Percentiles rank a stretch among this genome's conserved stretches.
These are phyloP conservation scores for Phymatocera aterrima DNA, from an alignment of 2,888 invertebrate genomes.

Conservation along the genomic window DNA sequence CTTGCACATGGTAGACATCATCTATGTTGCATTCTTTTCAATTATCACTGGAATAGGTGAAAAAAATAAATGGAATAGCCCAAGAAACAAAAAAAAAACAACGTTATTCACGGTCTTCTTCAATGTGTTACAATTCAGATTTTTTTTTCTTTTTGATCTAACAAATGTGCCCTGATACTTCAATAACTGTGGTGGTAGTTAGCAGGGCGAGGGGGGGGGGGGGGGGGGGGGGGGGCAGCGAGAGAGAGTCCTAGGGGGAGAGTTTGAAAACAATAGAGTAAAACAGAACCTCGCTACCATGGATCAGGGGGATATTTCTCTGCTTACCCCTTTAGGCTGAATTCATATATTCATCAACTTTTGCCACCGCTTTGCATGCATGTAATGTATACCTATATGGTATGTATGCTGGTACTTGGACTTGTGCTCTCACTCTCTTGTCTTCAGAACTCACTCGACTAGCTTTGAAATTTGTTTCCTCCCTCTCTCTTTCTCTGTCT, in stretches of 20 bases:
- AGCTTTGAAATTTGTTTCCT: too few species aligned
- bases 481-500: too few species aligned
- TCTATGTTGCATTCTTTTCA: too few species aligned
- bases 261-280: constrained; percentile 20
- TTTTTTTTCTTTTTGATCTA: not conserved
- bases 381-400: too few species aligned
- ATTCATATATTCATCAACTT: constrained; percentile 40
- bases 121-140: not conserved
- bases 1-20: too few species aligned
- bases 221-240: not conserved
- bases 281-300: constrained; percentile 21
- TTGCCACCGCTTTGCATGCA: not conserved
- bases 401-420: too few species aligned
- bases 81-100: not conserved
- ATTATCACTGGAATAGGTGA: too few species aligned
- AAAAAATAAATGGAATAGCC: not conserved
- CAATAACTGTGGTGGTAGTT: not conserved
- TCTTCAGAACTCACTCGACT: too few species aligned
- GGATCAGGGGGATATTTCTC: not conserved
- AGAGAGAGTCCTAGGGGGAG: too few species aligned
- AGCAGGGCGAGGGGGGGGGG: not conserved
- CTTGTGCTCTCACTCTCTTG: too few species aligned
- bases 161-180: constrained; percentile 3
- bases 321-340: constrained; percentile 10
- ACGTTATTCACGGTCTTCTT: not conserved